Evolutionary conservation across 2,888 invertebrate species (phyloP), one percentile per base, ranked within the genome.

Genomic region (Dione vanillae): DNA sequence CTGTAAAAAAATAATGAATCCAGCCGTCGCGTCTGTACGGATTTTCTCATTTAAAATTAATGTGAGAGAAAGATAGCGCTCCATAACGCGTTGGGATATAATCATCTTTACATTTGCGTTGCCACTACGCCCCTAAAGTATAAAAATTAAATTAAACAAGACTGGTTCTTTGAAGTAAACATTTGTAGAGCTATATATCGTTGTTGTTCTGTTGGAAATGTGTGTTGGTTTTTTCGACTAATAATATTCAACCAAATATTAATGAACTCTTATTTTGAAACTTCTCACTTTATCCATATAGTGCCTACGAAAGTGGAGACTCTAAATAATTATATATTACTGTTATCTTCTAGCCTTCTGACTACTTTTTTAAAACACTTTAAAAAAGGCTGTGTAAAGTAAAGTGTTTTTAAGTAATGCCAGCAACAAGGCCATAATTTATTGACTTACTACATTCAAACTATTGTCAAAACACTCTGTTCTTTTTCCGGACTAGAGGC

Each of bases 1-100:
- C 72, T 61, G 66, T 69, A 69, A 62, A 72, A 65, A 72, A 69
- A 43, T 69, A 72, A 72, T 72, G 66, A 72, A 56, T 43, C 37
- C 62, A 66, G 67, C 52, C 56, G 56, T 64, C 70, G 72, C 69
- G 70, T 65, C 49, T 69, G 43, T 27, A 67, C 45, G 69, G 45
- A 47, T 69, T 69, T 69, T 72, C 72, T 67, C 54, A 41, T 67
- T 70, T 64, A 64, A 67, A 67, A 72, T 72, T 62, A 72, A 62
- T 67, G 70, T 67, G 70, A 58, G 72, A 72, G 69, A 58, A 62
- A 67, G 72, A 70, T 64, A 70, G 69, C 45, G 56, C 54, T 69
- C 67, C 68, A 59, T 64, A 52, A 35, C 35, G 43, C 35, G 43
- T 54, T 52, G 54, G 12, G 11, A 19, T 16, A 40, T 64, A 62